A percentile compares a stretch with the other conserved stretches of the same genome.
Evolutionary conservation across 2,113 vertebrate species (phyloP).

Genomic region (Scalopus aquaticus): DNA sequence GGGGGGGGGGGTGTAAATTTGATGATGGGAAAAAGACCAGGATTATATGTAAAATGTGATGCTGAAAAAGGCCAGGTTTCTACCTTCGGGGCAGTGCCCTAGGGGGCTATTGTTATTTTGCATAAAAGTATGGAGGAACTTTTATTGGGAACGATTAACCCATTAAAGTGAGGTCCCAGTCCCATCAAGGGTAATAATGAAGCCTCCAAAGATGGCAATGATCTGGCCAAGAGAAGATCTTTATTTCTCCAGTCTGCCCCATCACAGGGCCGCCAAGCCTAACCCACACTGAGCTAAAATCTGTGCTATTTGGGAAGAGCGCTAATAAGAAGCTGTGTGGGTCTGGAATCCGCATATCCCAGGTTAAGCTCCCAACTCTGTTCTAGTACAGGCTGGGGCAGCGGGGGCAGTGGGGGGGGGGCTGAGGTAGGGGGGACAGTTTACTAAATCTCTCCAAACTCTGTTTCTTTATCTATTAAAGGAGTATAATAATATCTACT

Average conservation of each 20-base stretch:
- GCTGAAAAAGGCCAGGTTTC: not conserved
- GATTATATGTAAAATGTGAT: not conserved
- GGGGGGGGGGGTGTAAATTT: too few species aligned
- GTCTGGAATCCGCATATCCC: not conserved
- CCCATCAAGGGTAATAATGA: not conserved
- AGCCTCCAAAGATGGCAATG: not conserved
- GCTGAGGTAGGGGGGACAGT: not conserved
- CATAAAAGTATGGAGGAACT: not conserved
- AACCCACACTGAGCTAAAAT: not conserved
- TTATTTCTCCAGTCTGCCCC: not conserved
- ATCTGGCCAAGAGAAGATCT: not conserved
- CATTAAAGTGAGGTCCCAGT: not conserved
- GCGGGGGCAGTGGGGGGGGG: too few species aligned
- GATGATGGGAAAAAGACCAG: not conserved
- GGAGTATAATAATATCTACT: not conserved
- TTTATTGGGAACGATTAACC: not conserved
- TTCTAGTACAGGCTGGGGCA: not conserved
- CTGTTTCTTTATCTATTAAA: not conserved
- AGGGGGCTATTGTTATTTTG: not conserved
- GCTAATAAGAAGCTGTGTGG: not conserved
- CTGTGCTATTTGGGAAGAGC: not conserved
- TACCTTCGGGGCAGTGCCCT: not conserved
- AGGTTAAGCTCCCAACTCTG: not conserved
- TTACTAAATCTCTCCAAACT: not conserved
- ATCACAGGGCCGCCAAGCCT: not conserved